Evolutionary conservation across 2,113 vertebrate species (phyloP).

Genomic region (Micromys minutus): DNA sequence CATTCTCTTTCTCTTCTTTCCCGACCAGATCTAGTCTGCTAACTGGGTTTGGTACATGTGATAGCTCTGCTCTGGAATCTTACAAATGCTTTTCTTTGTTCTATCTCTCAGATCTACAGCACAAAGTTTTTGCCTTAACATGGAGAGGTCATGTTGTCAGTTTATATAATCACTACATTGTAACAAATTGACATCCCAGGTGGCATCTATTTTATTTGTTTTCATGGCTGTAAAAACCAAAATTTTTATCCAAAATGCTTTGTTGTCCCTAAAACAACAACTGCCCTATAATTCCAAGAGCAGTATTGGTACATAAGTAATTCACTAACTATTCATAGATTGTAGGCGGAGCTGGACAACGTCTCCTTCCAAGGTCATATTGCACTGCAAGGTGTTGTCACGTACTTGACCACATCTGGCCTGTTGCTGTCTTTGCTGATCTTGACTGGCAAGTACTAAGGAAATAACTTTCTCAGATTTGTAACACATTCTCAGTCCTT

Average conservation of each 20-base stretch:
- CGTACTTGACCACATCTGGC: neutral
- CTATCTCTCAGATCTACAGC: neutral
- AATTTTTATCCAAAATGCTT: neutral
- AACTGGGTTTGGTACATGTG: too few species aligned
- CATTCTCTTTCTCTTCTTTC: too few species aligned
- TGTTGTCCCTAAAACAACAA: neutral
- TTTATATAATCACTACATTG: neutral
- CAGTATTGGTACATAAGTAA: neutral
- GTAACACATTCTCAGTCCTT: neutral
- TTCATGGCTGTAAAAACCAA: neutral
- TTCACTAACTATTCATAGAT: neutral
- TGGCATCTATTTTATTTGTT: neutral
- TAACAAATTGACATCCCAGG: neutral
- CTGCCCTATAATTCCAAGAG: neutral
- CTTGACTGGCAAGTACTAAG: conserved; percentile 20
- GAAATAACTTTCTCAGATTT: neutral
- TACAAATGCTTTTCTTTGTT: neutral
- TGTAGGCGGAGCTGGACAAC: neutral
- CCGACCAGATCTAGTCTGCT: neutral
- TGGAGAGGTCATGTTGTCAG: neutral
- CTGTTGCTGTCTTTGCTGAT: neutral
- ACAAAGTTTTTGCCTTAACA: neutral
- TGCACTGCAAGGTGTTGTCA: neutral
- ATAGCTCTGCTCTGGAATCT: neutral
- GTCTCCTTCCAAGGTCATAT: neutral